Evolutionary conservation across 2,797 vertebrate species (phyloP).

Genomic region (Remorina albescens): DNA sequence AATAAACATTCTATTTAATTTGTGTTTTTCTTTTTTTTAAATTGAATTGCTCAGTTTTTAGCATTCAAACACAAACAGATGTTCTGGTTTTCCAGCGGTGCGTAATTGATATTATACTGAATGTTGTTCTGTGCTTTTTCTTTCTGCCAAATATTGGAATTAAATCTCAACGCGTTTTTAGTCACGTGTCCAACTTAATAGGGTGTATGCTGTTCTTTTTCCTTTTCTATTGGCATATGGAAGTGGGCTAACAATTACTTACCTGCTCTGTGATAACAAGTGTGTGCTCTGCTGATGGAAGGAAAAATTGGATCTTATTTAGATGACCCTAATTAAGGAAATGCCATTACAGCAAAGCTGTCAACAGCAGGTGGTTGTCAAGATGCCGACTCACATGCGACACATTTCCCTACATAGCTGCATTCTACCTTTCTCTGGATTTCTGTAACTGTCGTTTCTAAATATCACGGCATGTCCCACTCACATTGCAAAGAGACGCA

Average conservation of each 20-base stretch:
- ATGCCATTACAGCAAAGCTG: neutral
- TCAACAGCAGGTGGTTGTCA: neutral
- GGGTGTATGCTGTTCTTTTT: neutral
- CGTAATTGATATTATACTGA: slow-evolving; percentile 1
- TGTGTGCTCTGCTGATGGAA: neutral
- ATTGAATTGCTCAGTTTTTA: neutral
- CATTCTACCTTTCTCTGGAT: neutral
- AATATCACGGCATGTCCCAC: neutral
- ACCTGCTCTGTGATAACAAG: neutral
- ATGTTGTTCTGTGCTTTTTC: neutral
- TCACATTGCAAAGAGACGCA: slow-evolving; percentile 2
- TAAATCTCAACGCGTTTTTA: neutral
- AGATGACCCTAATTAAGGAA: slow-evolving; percentile 12
- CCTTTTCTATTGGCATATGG: neutral
- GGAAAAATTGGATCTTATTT: slow-evolving; percentile 15
- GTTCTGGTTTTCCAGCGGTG: neutral
- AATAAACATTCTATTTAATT: neutral
- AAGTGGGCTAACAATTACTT: neutral
- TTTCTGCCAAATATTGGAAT: slow-evolving; percentile 3
- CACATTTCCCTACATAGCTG: slow-evolving; percentile 1
- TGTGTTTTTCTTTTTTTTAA: slow-evolving; percentile 5
- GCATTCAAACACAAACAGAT: neutral
- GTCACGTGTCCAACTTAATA: neutral
- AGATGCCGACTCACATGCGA: neutral
- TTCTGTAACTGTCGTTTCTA: neutral